Percentiles rank a stretch among this genome's conserved stretches.
Conservation (phyloP, 2,888 invertebrate species). For the Sarcophaga rosellei region DNA sequence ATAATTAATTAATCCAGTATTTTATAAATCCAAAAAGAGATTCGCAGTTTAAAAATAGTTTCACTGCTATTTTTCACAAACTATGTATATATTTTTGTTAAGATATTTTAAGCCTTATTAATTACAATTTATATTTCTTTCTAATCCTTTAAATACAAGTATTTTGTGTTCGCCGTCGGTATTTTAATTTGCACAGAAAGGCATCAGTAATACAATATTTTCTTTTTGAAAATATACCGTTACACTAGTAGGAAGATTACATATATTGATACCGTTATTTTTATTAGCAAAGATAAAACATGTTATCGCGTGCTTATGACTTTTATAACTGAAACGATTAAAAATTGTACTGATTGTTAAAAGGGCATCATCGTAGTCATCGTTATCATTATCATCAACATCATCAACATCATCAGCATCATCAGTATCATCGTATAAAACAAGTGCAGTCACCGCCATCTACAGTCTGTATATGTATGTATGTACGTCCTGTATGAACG, state of each 20-base stretch:
- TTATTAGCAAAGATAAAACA: constrained; percentile 55
- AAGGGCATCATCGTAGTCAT: constrained; percentile 47
- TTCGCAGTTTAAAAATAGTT: too few relatives aligned
- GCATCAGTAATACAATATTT: background rate
- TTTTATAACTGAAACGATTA: constrained; percentile 68
- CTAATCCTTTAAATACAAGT: background rate
- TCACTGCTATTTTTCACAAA: too few relatives aligned
- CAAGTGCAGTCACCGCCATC: constrained; percentile 53
- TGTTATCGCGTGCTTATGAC: constrained; percentile 65
- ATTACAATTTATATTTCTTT: background rate
- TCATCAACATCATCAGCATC: constrained; percentile 24
- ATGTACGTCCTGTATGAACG: background rate
- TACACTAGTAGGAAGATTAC: background rate
- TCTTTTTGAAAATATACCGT: constrained; percentile 3
- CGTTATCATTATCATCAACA: constrained; percentile 2
- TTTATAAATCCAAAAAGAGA: too few relatives aligned
- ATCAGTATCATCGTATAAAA: constrained; percentile 43
- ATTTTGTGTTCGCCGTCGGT: constrained; percentile 48
- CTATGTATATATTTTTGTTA: too few relatives aligned
- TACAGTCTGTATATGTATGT: background rate
- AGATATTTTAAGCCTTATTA: too few relatives aligned
- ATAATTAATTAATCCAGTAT: too few relatives aligned
- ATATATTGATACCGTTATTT: constrained; percentile 22
- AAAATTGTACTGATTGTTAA: constrained; percentile 62
- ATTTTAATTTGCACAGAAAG: background rate